Percentiles rank a stretch among this genome's conserved stretches.
Conservation (phyloP, 2,113 vertebrate genomes). For the Gymnogyps californianus region DNA sequence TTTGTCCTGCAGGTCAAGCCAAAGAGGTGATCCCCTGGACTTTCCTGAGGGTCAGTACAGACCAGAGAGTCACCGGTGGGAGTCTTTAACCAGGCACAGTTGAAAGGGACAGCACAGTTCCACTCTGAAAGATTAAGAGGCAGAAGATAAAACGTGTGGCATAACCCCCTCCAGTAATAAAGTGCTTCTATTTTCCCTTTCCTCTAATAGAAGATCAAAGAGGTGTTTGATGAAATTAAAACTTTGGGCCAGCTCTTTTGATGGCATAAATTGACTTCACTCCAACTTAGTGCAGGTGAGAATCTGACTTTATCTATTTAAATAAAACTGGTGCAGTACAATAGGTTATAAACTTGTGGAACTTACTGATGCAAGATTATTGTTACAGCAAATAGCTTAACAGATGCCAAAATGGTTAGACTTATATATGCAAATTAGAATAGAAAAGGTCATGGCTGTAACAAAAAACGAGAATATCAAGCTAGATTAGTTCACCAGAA, state of each 20-base stretch:
- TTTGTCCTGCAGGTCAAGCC: not conserved
- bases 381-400: not conserved
- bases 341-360: not conserved
- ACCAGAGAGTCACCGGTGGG: rapidly evolving
- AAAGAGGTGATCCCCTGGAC: not conserved
- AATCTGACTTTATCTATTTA: conserved; percentile 45
- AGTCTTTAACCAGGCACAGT: not conserved
- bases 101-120: not conserved
- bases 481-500: not conserved
- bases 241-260: conserved; percentile 53
- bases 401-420: conserved; percentile 20
- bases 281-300: conserved; percentile 58
- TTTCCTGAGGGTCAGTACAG: not conserved
- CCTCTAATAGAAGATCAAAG: conserved; percentile 57
- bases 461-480: not conserved
- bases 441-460: conserved; percentile 19
- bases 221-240: conserved; percentile 44
- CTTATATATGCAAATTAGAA: not conserved
- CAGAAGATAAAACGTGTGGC: not conserved
- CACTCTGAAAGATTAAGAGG: not conserved
- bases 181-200: conserved; percentile 33
- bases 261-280: conserved; percentile 54
- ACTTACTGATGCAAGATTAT: not conserved
- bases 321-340: not conserved
- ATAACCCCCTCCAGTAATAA: not conserved